phyloP scores from a whole-genome alignment of 2,113 vertebrate species.

The Macrotis lagotis region DNA sequence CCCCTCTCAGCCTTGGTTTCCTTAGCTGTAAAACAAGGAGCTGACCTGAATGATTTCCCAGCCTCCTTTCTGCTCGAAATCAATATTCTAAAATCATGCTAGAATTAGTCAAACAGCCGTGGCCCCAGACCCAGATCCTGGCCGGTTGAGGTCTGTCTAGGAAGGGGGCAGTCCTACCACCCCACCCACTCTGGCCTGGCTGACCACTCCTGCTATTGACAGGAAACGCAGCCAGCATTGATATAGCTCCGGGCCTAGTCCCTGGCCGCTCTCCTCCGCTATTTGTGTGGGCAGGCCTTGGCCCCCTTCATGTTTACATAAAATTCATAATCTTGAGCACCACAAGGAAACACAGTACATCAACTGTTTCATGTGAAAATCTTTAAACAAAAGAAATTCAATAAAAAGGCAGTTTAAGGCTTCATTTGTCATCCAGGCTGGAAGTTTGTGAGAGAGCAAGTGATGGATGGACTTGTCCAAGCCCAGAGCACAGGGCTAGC shows the following conservation, averaged over 20 bases:
- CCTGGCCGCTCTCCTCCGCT: conserved; percentile 16
- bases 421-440: conserved; percentile 77
- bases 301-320: conserved; percentile 75
- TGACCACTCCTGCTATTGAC: not conserved
- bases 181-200: not conserved
- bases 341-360: conserved; percentile 74
- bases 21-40: not conserved
- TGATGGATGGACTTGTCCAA: conserved; percentile 77
- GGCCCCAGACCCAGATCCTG: not conserved
- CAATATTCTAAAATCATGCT: not conserved
- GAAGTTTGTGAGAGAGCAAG: conserved; percentile 72
- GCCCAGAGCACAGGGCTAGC: conserved; percentile 73
- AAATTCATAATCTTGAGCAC: conserved; percentile 74
- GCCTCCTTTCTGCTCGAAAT: not conserved
- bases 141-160: not conserved
- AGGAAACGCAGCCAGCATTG: not conserved
- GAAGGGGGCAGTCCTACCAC: not conserved
- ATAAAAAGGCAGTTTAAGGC: conserved; percentile 79
- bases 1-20: not conserved
- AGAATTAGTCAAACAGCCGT: not conserved
- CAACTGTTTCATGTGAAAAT: conserved; percentile 78
- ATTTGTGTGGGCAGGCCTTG: conserved; percentile 78
- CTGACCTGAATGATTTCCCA: not conserved
- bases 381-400: conserved; percentile 81
- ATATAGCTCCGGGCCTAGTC: not conserved